These are phyloP conservation scores for Sebastes alutus DNA, from an alignment of 2,797 vertebrate genomes.

Conservation along the genomic window DNA sequence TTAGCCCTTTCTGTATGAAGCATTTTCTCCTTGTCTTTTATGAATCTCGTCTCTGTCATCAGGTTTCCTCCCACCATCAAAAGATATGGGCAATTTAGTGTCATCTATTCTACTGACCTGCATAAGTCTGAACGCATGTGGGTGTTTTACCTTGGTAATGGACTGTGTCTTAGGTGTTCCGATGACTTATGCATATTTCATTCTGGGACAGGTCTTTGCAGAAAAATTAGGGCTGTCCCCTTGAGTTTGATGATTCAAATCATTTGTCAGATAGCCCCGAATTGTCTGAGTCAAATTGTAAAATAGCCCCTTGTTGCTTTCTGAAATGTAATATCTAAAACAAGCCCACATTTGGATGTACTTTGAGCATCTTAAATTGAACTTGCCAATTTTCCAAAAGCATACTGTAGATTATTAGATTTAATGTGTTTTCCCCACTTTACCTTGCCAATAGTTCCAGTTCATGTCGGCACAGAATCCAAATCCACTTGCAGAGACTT, in stretches of 20 bases:
- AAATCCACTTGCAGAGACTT: conserved; percentile 22
- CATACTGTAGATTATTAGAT: not conserved
- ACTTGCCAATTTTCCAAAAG: not conserved
- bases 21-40: not conserved
- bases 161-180: not conserved
- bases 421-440: not conserved
- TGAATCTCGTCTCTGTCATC: not conserved
- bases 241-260: not conserved
- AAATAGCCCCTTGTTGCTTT: not conserved
- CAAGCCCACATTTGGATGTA: not conserved
- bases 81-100: not conserved
- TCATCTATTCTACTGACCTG: too few relatives aligned
- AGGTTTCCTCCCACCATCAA: not conserved
- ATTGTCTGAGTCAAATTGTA: not conserved
- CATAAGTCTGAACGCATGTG: not conserved
- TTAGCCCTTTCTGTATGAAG: not conserved
- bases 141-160: not conserved
- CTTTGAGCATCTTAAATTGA: not conserved
- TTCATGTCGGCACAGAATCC: conserved; percentile 18
- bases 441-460: not conserved
- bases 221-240: not conserved
- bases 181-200: not conserved
- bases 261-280: too few relatives aligned
- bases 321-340: not conserved
- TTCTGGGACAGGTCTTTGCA: not conserved